phyloP scores from a whole-genome alignment of 2,888 invertebrate genomes.

The Rhingia rostrata region DNA sequence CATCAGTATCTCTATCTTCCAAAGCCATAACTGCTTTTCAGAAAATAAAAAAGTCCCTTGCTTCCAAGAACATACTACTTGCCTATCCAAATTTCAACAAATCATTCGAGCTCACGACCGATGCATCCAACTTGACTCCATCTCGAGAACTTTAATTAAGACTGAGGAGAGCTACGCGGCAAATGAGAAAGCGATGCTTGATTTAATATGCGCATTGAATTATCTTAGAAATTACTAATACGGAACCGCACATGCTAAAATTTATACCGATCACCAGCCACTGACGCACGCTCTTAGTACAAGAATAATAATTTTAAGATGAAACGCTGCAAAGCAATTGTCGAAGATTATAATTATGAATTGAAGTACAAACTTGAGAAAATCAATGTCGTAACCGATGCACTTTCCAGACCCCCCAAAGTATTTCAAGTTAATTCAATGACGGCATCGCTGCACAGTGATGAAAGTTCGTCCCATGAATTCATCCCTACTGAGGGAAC shows the following conservation, averaged over 20 bases:
- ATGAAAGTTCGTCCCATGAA: conserved; percentile 53
- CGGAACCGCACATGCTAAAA: conserved; percentile 75
- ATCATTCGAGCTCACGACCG: conserved; percentile 74
- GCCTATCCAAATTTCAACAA: conserved; percentile 36
- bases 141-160: conserved; percentile 51
- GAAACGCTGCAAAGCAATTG: conserved; percentile 65
- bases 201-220: too few species aligned
- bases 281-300: too few species aligned
- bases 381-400: conserved; percentile 47
- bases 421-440: conserved; percentile 28
- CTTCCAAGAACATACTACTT: conserved; percentile 24
- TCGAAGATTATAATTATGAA: conserved; percentile 68
- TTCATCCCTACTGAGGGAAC: conserved; percentile 17
- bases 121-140: conserved; percentile 76
- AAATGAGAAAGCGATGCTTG: too few species aligned
- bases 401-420: conserved; percentile 36
- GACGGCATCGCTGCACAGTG: conserved; percentile 47
- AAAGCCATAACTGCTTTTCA: too few species aligned
- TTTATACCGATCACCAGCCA: conserved; percentile 53
- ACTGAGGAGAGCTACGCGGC: conserved; percentile 47
- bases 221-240: conserved; percentile 78
- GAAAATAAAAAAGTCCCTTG: conserved; percentile 39
- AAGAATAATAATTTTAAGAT: conserved; percentile 26
- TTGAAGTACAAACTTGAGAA: conserved; percentile 58
- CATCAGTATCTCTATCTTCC: too few species aligned